These are phyloP conservation scores for Cavia aperea DNA, from an alignment of 2,113 vertebrate species.

Conservation along the genomic window DNA sequence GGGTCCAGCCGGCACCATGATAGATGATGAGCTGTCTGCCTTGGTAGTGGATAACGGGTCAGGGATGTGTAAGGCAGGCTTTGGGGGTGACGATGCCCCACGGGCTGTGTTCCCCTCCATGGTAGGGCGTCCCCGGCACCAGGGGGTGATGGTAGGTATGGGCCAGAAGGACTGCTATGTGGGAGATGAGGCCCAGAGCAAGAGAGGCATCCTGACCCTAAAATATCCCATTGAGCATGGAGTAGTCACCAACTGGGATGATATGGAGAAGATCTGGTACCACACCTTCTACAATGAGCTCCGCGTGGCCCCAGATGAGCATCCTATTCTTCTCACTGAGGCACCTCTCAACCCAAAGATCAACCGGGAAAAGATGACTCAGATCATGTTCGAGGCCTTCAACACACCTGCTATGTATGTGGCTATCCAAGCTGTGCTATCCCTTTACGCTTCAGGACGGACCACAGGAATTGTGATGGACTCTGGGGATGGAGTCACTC, in stretches of 20 bases:
- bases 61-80: conserved; percentile 76
- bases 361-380: conserved; percentile 81
- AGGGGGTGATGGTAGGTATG: conserved; percentile 78
- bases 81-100: conserved; percentile 75
- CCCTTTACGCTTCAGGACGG: conserved; percentile 75
- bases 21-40: conserved; percentile 71
- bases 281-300: conserved; percentile 76
- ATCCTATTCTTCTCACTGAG: conserved; percentile 78
- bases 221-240: conserved; percentile 75
- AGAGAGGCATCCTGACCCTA: conserved; percentile 77
- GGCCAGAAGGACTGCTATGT: conserved; percentile 78
- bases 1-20: conserved; percentile 59
- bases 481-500: conserved; percentile 75
- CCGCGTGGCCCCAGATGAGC: conserved; percentile 75
- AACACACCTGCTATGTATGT: conserved; percentile 79
- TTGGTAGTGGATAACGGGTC: conserved; percentile 79
- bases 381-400: conserved; percentile 84
- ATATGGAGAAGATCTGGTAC: conserved; percentile 84
- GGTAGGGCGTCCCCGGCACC: conserved; percentile 76
- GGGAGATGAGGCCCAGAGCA: conserved; percentile 79
- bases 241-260: conserved; percentile 74
- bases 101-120: conserved; percentile 76
- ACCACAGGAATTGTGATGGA: conserved; percentile 78
- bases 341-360: conserved; percentile 75
- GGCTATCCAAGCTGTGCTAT: conserved; percentile 78